phyloP scores from a whole-genome alignment of 2,113 vertebrate genomes.

The Pelobates fuscus region DNA sequence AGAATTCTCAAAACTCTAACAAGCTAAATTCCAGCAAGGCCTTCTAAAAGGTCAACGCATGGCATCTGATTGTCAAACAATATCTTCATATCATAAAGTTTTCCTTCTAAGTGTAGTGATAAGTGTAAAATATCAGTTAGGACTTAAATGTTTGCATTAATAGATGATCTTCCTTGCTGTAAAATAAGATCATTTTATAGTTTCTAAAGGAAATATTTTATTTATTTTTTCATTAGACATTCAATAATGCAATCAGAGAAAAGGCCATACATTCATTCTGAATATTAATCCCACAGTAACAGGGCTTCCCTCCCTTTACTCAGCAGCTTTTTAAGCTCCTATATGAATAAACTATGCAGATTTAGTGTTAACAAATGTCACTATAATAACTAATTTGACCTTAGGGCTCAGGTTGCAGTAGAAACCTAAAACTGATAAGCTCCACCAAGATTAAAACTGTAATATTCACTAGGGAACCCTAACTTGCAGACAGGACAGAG shows the following conservation, averaged over 20 bases:
- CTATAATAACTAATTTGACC: no score
- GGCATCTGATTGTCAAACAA: constrained; percentile 38
- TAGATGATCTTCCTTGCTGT: neutral
- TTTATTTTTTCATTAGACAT: neutral
- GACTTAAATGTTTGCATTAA: constrained; percentile 12
- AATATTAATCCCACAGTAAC: no score
- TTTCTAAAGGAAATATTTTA: neutral
- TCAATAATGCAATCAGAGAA: neutral
- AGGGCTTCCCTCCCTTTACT: no score
- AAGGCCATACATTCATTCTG: no score
- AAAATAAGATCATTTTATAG: neutral
- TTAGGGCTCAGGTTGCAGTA: no score
- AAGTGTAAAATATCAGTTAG: constrained; percentile 27
- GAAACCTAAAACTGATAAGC: no score
- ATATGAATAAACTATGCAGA: no score
- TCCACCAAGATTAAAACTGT: no score
- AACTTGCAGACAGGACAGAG: no score
- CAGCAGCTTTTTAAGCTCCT: no score
- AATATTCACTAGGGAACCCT: no score
- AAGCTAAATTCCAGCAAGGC: constrained; percentile 24
- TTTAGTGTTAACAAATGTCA: no score
- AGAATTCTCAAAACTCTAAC: constrained; percentile 36
- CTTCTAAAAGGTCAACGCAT: constrained; percentile 33
- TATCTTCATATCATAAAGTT: constrained; percentile 18
- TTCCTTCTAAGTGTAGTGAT: constrained; percentile 20